phyloP scores from a whole-genome alignment of 2,888 invertebrate genomes.

The Diarsia mendica region DNA sequence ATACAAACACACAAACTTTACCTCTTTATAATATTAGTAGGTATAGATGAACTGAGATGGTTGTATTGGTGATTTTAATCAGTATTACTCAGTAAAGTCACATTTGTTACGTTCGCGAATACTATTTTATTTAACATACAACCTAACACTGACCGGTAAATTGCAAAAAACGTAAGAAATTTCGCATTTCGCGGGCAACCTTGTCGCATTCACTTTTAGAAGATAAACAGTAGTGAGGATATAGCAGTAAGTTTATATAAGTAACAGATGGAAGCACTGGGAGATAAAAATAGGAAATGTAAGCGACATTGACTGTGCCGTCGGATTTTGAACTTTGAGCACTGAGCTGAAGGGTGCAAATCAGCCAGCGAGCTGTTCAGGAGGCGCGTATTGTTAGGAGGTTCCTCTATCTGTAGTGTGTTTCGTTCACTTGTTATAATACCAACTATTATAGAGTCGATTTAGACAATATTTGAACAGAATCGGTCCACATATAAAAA shows the following conservation, averaged over 20 bases:
- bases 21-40: no score
- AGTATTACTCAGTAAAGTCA: no score
- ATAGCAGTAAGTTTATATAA: background rate
- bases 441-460: background rate
- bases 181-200: no score
- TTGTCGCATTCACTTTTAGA: background rate
- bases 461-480: background rate
- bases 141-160: no score
- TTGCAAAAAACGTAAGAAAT: no score
- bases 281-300: background rate
- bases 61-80: no score
- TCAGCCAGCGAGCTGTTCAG: background rate
- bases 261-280: background rate
- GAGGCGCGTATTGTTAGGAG: constrained; percentile 1
- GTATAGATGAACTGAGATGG: no score
- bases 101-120: no score
- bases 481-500: no score
- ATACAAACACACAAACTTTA: no score
- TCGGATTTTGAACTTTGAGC: background rate
- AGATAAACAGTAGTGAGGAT: background rate
- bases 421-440: background rate
- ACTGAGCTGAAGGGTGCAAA: background rate
- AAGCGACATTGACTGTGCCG: background rate
- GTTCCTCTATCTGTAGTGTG: constrained; percentile 1
- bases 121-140: no score